These are phyloP conservation scores for Scelioninae gen. 1 DNA, from an alignment of 2,888 invertebrate species.

Conservation along the genomic window DNA sequence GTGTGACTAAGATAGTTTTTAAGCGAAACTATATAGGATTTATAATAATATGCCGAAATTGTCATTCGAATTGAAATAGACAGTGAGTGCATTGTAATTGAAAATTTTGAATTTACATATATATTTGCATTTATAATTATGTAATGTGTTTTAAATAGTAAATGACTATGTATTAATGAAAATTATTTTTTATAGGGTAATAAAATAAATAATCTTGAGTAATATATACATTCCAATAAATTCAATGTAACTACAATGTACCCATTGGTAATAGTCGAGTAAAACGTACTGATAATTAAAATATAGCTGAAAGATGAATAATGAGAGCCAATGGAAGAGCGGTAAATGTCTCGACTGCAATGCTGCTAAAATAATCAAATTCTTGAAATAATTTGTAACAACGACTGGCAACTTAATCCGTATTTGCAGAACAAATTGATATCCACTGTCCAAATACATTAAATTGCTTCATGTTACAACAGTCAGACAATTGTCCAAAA, in stretches of 20 bases:
- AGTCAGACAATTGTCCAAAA: constrained; percentile 49
- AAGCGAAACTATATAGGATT: background rate
- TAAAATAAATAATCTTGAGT: no score
- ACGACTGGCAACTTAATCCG: constrained; percentile 29
- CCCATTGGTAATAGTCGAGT: constrained; percentile 47
- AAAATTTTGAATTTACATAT: constrained; percentile 3
- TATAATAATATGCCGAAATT: background rate
- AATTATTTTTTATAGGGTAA: no score
- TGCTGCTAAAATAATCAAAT: constrained; percentile 76
- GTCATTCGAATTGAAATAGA: constrained; percentile 14
- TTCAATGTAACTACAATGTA: constrained; percentile 17
- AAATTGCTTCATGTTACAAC: constrained; percentile 30
- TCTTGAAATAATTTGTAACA: constrained; percentile 49
- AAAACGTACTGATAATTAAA: constrained; percentile 53
- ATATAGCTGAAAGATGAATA: constrained; percentile 81
- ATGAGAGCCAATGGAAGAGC: constrained; percentile 84
- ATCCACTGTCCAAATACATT: constrained; percentile 21
- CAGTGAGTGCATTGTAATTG: constrained; percentile 40
- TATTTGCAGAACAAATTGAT: constrained; percentile 12
- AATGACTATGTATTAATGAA: no score
- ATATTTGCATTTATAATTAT: background rate
- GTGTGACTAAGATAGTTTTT: constrained; percentile 33
- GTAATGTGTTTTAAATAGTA: no score
- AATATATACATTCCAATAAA: background rate
- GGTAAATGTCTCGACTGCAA: constrained; percentile 83